These are phyloP conservation scores for Chloroclysta siterata DNA, from an alignment of 2,888 invertebrate genomes.

Conservation along the genomic window DNA sequence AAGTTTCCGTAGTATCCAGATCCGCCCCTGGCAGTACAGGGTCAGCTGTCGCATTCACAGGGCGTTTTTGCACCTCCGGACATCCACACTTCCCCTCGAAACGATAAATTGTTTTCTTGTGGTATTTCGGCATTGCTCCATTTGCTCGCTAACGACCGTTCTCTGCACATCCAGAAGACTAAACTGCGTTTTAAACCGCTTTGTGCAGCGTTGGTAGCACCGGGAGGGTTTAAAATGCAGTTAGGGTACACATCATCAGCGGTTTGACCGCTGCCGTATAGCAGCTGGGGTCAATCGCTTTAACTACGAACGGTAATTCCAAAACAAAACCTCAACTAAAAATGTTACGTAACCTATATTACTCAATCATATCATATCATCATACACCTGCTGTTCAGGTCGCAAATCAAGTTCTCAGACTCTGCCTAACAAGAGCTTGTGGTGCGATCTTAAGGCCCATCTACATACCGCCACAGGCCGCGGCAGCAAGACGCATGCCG, in stretches of 20 bases:
- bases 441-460: too few species aligned
- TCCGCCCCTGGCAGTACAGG: conserved; percentile 58
- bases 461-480: too few species aligned
- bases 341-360: neutral
- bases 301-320: neutral
- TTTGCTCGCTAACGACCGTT: conserved; percentile 54
- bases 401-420: too few species aligned
- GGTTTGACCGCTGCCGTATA: neutral
- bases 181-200: conserved; percentile 31
- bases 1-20: conserved; percentile 35
- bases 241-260: conserved; percentile 9
- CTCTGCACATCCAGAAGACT: conserved; percentile 29
- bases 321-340: neutral
- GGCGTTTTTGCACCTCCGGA: conserved; percentile 71
- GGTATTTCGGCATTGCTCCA: conserved; percentile 42
- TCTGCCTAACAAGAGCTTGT: too few species aligned
- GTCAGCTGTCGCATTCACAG: conserved; percentile 80
- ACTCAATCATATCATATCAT: too few species aligned
- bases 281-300: neutral
- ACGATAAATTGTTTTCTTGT: conserved; percentile 78
- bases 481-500: too few species aligned
- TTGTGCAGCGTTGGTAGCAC: neutral
- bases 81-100: conserved; percentile 51
- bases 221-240: conserved; percentile 3
- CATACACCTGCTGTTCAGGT: too few species aligned